Evolutionary conservation across 2,113 vertebrate species (phyloP).

Genomic region (Aspidoscelis tigris): DNA sequence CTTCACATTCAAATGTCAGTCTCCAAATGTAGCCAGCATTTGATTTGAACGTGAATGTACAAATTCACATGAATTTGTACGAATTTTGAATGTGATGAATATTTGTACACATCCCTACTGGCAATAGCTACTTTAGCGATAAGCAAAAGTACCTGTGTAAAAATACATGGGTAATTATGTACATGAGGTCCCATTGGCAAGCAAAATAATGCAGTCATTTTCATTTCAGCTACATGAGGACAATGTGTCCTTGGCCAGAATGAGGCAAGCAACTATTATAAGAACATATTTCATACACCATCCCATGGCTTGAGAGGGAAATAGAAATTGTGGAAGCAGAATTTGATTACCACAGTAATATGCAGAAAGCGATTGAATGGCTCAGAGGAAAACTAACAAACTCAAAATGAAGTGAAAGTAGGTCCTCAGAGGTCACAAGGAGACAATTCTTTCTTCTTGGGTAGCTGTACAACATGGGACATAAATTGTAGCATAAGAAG

Average conservation of each 20-base stretch:
- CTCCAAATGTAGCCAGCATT: too few species aligned
- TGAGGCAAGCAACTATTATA: conserved; percentile 17
- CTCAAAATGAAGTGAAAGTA: not conserved
- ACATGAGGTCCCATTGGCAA: conserved; percentile 15
- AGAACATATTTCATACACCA: not conserved
- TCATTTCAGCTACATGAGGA: conserved; percentile 36
- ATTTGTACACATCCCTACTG: not conserved
- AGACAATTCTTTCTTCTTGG: not conserved
- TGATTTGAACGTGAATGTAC: too few species aligned
- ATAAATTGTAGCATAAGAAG: fast-evolving
- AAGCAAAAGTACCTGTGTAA: conserved; percentile 33
- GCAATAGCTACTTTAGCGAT: conserved; percentile 22
- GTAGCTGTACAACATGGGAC: fast-evolving
- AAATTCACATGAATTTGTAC: too few species aligned
- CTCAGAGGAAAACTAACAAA: conserved; percentile 25
- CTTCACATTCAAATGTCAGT: too few species aligned
- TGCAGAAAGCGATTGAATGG: not conserved
- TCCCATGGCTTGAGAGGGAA: not conserved
- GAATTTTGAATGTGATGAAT: too few species aligned
- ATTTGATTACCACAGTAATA: conserved; percentile 14
- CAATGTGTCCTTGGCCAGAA: conserved; percentile 27
- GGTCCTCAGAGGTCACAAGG: not conserved
- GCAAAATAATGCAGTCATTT: conserved; percentile 1
- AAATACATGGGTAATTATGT: conserved; percentile 1
- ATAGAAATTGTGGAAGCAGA: conserved; percentile 38